Conservation (phyloP, 2,113 vertebrate genomes). For the Cottus gobio region DNA sequence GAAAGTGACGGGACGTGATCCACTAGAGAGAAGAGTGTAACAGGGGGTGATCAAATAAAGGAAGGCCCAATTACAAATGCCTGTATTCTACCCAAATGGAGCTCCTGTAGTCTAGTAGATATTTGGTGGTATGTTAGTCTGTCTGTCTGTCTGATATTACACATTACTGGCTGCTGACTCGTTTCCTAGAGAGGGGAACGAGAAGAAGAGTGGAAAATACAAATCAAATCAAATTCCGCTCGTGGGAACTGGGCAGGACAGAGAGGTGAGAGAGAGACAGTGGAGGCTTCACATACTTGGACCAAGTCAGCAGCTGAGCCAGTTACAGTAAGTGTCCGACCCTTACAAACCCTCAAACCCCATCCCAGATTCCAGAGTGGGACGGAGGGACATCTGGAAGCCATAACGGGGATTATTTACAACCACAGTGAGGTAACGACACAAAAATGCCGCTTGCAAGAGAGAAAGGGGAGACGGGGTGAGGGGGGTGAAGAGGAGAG, state of each 20-base stretch:
- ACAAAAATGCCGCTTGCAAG: slow-evolving; percentile 80
- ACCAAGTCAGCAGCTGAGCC: slow-evolving; percentile 47
- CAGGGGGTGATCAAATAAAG: not conserved
- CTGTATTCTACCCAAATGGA: not conserved
- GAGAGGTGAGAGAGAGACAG: slow-evolving; percentile 1
- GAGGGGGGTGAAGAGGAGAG: slow-evolving; percentile 30
- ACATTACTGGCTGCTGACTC: not conserved
- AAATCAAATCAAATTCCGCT: slow-evolving; percentile 10
- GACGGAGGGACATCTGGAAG: slow-evolving; percentile 84
- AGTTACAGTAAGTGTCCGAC: slow-evolving; percentile 70
- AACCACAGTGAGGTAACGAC: slow-evolving; percentile 81
- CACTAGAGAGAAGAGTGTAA: too few relatives aligned
- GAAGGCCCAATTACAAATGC: not conserved
- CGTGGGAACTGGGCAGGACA: slow-evolving; percentile 5
- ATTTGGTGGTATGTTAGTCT: not conserved
- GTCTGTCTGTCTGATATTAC: not conserved
- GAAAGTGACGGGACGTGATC: too few relatives aligned
- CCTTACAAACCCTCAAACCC: slow-evolving; percentile 58
- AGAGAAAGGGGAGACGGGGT: slow-evolving; percentile 50
- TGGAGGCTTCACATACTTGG: slow-evolving; percentile 21
- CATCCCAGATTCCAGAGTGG: slow-evolving; percentile 53
- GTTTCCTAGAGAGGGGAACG: not conserved
- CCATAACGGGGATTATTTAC: slow-evolving; percentile 83
- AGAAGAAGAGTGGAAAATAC: not conserved
- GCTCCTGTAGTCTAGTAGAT: not conserved